Percentiles rank a stretch among this genome's conserved stretches.
phyloP scores from a whole-genome alignment of 2,113 vertebrate genomes.

The Choloepus hoffmanni region DNA sequence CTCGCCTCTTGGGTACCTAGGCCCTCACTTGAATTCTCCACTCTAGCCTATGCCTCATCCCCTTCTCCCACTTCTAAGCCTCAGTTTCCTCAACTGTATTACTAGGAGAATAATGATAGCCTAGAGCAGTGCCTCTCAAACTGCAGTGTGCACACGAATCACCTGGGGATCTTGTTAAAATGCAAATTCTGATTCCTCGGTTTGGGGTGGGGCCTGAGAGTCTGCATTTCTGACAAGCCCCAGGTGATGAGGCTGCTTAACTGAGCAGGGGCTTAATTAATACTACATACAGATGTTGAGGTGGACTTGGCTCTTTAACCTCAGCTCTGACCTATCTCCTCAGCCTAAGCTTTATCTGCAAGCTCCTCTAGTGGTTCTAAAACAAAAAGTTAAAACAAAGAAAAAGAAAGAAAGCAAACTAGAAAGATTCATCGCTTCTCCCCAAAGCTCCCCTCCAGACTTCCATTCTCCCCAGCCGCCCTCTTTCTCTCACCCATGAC shows the following conservation, averaged over 20 bases:
- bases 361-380: not conserved
- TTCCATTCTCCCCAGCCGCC: not conserved
- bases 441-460: not conserved
- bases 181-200: no score
- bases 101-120: no score
- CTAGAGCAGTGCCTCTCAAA: no score
- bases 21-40: not conserved
- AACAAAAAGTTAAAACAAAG: not conserved
- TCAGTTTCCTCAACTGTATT: no score
- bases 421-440: not conserved
- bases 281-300: not conserved
- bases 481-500: not conserved
- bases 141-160: no score
- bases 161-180: no score
- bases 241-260: no score
- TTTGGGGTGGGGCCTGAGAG: no score
- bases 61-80: not conserved
- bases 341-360: not conserved
- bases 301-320: not conserved
- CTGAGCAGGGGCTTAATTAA: no score
- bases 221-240: no score
- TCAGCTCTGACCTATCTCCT: not conserved
- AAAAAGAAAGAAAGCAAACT: no score
- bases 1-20: not conserved
- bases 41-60: not conserved